Base-by-base conservation (phyloP, 2,113 vertebrate species). In the Rhynchopsitta pachyrhyncha region DNA sequence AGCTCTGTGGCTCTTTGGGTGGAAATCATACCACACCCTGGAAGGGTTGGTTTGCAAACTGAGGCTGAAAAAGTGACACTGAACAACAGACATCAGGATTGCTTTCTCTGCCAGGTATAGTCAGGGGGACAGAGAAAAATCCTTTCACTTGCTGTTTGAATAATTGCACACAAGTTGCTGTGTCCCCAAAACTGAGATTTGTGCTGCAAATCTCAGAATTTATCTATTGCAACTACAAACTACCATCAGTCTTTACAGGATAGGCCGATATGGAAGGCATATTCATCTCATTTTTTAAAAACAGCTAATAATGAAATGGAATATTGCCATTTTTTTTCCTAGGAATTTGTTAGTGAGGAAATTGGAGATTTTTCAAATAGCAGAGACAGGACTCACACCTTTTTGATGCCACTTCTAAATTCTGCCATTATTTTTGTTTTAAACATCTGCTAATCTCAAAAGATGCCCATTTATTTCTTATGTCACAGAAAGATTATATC, bases 221-320 rank as follows among this genome's bases (percentile, higher is more conserved):
- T 95, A 81, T 91, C 86, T 95, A 24, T 33, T 67, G 76, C 70
- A 92, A 81, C 87, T 95, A 88, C 78, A 93, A 52, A 88, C 86
- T 96, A 93, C 94, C 83, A 92, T 73, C 92, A 96, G 94, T 83
- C 71, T 88, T 95, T 94, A 67, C 55, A 85, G 47, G 2, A 22
- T 90, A 90, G 79, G 77, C 80, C 97, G 90, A 88, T 91, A 77
- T 62, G 71, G 96, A 94, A 97, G 60, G 46, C 63, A 75, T 94
- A 85, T 95, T 96, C 70, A 95, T 95, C 73, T 57, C 73, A 69
- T 95, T 82, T 92, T 96, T 94, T 53, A 53, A 93, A 93, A 95
- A 35, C 31, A 82, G 46, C 73, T 92, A 93, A 98, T 95, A 95
- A 94, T 90, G 62, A 97, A 96, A 95, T 91, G 60, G 80, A 88